Evolutionary conservation across 2,888 invertebrate species (phyloP).

Genomic region (Dynastes tityus): DNA sequence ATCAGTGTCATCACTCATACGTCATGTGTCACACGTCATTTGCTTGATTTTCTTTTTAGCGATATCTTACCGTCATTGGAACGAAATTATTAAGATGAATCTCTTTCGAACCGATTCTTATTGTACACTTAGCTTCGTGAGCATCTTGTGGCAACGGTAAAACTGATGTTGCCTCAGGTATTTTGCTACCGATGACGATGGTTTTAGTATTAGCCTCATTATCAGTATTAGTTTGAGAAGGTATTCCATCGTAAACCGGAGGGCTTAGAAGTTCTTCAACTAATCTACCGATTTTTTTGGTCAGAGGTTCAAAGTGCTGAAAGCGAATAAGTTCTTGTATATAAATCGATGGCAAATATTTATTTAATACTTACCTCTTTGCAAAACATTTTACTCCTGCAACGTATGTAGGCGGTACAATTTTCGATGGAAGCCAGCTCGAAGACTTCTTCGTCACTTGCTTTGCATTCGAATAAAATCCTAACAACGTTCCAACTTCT

Average conservation of each 20-base stretch:
- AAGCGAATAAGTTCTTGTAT: background rate
- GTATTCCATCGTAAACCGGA: too few relatives aligned
- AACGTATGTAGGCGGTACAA: background rate
- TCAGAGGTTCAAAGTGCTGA: background rate
- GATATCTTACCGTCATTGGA: slow-evolving; percentile 7
- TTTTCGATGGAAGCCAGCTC: background rate
- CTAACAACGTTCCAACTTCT: slow-evolving; percentile 12
- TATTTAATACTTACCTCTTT: background rate
- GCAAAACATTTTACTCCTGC: slow-evolving; percentile 21
- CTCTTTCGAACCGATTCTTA: background rate
- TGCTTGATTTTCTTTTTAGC: too few relatives aligned
- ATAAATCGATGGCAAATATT: background rate
- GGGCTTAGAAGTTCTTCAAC: too few relatives aligned
- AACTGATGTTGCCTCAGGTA: too few relatives aligned
- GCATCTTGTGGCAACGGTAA: too few relatives aligned
- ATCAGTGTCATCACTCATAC: too few relatives aligned
- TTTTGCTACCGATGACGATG: too few relatives aligned
- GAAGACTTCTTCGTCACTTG: background rate
- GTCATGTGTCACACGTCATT: too few relatives aligned
- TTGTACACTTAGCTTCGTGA: background rate
- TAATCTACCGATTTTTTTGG: background rate
- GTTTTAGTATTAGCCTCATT: too few relatives aligned
- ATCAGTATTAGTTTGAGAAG: too few relatives aligned
- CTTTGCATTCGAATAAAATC: slow-evolving; percentile 2
- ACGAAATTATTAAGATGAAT: background rate